These are phyloP conservation scores for Potamilus streckersoni DNA, from an alignment of 1,140 invertebrate genomes.

Conservation along the genomic window DNA sequence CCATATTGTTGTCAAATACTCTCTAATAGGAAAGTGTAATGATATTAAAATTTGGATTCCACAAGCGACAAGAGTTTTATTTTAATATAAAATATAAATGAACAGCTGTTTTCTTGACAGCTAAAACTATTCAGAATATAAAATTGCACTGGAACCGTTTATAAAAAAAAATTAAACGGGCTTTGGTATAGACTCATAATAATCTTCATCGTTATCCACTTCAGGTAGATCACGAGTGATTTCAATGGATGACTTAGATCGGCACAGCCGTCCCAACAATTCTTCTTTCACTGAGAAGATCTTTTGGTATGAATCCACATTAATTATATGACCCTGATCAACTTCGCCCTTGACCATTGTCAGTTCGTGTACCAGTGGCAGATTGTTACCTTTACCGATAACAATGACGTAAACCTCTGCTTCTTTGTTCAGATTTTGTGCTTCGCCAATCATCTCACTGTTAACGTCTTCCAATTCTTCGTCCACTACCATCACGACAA, in stretches of 20 bases:
- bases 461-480: constrained; percentile 16
- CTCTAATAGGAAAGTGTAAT: no score
- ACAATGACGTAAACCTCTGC: constrained; percentile 18
- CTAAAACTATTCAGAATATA: no score
- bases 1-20: no score
- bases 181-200: no score
- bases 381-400: constrained; percentile 11
- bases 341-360: not conserved
- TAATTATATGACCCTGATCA: constrained; percentile 2
- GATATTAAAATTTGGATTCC: no score
- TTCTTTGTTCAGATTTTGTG: constrained; percentile 2
- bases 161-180: no score
- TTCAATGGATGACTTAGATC: constrained; percentile 6
- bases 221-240: no score
- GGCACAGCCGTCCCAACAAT: constrained; percentile 19
- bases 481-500: constrained; percentile 34
- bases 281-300: not conserved
- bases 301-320: constrained; percentile 13
- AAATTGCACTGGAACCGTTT: no score
- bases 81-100: no score
- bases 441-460: constrained; percentile 4
- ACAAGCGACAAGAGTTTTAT: no score
- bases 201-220: no score
- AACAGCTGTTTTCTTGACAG: no score
- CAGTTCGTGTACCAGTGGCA: constrained; percentile 1